phyloP scores from a whole-genome alignment of 2,113 vertebrate genomes.

The Zeus faber region DNA sequence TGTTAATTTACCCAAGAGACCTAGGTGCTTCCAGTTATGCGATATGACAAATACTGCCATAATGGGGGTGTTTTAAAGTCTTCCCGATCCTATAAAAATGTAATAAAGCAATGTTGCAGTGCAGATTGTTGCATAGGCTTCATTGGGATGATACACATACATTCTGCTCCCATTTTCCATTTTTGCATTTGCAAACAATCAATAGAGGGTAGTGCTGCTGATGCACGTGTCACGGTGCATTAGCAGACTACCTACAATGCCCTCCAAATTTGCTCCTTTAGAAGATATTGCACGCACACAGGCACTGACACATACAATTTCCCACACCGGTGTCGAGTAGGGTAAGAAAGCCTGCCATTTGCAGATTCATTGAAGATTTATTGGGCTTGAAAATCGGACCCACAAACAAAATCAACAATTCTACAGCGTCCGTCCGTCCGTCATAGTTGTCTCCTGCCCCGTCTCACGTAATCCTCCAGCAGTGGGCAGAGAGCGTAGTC shows the following conservation, averaged over 20 bases:
- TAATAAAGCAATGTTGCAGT: too few relatives aligned
- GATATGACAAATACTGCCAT: too few relatives aligned
- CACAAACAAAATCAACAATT: constrained; percentile 59
- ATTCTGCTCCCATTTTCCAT: background rate
- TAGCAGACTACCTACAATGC: background rate
- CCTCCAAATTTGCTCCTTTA: constrained; percentile 23
- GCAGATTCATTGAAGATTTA: constrained; percentile 66
- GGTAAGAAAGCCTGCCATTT: constrained; percentile 24
- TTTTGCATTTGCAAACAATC: background rate
- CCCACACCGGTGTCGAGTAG: background rate
- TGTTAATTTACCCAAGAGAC: too few relatives aligned
- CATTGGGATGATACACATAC: background rate
- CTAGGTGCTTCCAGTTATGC: too few relatives aligned
- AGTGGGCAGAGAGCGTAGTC: constrained; percentile 17
- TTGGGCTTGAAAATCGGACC: constrained; percentile 74
- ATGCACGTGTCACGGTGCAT: background rate
- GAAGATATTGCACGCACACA: constrained; percentile 24
- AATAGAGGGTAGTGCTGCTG: background rate
- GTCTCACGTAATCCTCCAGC: constrained; percentile 22
- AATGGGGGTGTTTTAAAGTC: too few relatives aligned
- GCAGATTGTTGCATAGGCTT: background rate
- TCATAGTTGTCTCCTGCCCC: constrained; percentile 1
- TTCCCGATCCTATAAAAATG: too few relatives aligned
- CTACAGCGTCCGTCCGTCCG: background rate
- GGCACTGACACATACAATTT: constrained; percentile 2